Evolutionary conservation across 2,113 vertebrate genomes (phyloP), one percentile per base, ranked within the genome.

Genomic region (Cygnus buccinator): DNA sequence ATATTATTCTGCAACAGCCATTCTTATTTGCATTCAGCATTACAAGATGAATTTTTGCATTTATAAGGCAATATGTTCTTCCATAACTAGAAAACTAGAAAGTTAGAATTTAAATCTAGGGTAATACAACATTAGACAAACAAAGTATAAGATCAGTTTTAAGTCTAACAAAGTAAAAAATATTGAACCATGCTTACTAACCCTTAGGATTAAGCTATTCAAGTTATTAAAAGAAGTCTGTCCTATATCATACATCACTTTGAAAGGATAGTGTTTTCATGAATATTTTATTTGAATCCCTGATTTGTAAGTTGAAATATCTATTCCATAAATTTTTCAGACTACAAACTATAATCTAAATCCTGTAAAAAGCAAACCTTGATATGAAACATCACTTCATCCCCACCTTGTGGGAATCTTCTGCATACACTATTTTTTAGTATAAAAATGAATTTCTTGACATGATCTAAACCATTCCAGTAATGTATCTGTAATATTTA

Each of bases 401-500:
- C 92, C 21, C 90, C 95, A 96, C 35, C 94, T 78, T 68, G 93
- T 96, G 95, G 95, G 93, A 94, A 20, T 44, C 43, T 83, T 59
- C 37, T 67, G 72, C 41, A 59, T 66, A 59, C 3, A 5, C 25
- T 55, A 2, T 33, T 28, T 11, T 9, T 81, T 54, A 21, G 11
- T 8, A 85, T 3, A 72, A 88, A 76, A 90, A 48, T 20, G 52
- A 41, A 55, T 31, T 33, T 13, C 3, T 52, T 28, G 33, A 8
- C 39, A 46, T 50, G n/a, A 55, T 44, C 21, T 21, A 22, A 75
- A 55, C 1, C 1, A 12, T 37, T 58, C 23, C 21, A 44, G 13
- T 46, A 48, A 73, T 3, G 3, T 6, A 62, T 10, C 29, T 77
- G 52, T 13, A 28, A 21, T 19, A 35, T 3, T 18, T 12, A 29